Evolutionary conservation across 2,113 vertebrate species (phyloP), one percentile per base, ranked within the genome.

Genomic region (Laterallus jamaicensis): DNA sequence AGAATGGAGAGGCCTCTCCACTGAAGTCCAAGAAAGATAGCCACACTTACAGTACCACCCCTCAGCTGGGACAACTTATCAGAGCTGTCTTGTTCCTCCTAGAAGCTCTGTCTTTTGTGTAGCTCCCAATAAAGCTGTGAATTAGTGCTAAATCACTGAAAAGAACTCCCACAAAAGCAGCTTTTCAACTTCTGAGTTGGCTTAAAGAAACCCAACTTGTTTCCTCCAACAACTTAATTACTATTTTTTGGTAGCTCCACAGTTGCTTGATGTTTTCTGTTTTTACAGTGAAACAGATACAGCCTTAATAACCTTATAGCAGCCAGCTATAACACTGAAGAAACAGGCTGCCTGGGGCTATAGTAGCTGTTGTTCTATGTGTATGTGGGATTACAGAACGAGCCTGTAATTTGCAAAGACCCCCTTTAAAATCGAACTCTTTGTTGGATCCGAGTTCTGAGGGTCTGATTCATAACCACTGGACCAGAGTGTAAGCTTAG

Each of bases 321-420:
- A 90, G 3, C 17, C 73, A 86, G 44, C 56, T 54, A 4, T 76
- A 5, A 29, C 59, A 10, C 11, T 29, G 74, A 26, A 37, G 32
- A 29, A 19, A 4, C 1, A 1, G 32, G 1, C 28, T 88, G 62
- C 31, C 39, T 6, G 0, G 25, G 76, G 54, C 59, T 64, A 4
- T 2, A 25, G 68, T 37, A 86, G 73, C 55, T 11, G 0, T 25
- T 35, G 3, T n/a, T 44, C 60, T 66, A 1, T 3, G 7, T 26
- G 13, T 3, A 1, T 7, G 6, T 89, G 73, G 69, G 67, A n/a
- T 78, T 47, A 6, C 55, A 84, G 77, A 32, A 11, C 13, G 15
- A 44, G 10, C 28, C 12, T 22, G 8, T 59, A 1, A 44, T 35
- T 22, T 74, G 42, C 19, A 7, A 77, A 55, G 40, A 19, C 16